Base-by-base conservation (phyloP, 1,140 invertebrate genomes). In the Leguminivora glycinivorella region DNA sequence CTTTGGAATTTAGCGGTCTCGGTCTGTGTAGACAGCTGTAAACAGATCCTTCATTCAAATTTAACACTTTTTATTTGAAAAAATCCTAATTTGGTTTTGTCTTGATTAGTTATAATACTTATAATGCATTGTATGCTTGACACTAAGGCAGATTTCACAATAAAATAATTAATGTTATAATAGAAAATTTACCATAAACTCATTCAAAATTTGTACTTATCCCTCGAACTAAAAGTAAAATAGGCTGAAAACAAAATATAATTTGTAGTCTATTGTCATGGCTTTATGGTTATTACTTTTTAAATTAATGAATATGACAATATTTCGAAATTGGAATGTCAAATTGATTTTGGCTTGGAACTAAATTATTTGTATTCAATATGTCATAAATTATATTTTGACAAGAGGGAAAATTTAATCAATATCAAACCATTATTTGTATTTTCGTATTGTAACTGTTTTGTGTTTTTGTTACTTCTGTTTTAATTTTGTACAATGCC, bases 361-460 rank as follows among this genome's bases (percentile, higher is more conserved):
- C 78, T 80, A 86, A 83, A 85, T 84, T 87, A 40, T 83, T 82
- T 80, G 77, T 85, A 78, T 78, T 77, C 72, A 84, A 75, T 82
- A 86, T 88, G 86, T 87, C 86, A 88, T 80, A 80, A 63, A 82
- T 76, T 77, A 81, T 79, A 83, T 83, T 84, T 84, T 87, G 88
- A 89, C 88, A 90, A 80, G 77, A 83, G 78, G 75, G 78, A 52
- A 83, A 88, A 86, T 85, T 81, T 77, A 80, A 75, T 81, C 78
- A 81, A 88, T 81, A 82, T 67, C 75, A 74, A 80, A 82, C 77
- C 70, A 77, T 80, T 75, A 68, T 70, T 70, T 72, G 68, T 76
- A 80, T 81, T 80, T 85, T 79, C 69, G 68, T 72, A 78, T 67
- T 77, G 71, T 78, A 69, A 72, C 73, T 77, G 70, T 77, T 81